phyloP scores from a whole-genome alignment of 2,888 invertebrate species.

The Eurytoma californica region DNA sequence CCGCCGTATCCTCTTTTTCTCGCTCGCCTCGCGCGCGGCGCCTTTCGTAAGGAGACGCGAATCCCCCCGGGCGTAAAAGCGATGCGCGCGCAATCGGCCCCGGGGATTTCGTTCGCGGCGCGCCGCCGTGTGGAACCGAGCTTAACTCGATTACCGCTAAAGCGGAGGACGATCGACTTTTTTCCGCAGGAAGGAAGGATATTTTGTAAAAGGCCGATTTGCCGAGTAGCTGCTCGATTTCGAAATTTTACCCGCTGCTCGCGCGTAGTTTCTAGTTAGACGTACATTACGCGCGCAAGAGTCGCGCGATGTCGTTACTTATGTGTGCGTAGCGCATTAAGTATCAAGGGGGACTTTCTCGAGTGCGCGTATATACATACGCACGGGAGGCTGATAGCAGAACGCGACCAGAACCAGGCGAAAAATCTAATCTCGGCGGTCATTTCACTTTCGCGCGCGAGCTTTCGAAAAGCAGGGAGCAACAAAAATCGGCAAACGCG shows the following conservation, averaged over 20 bases:
- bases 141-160: no score
- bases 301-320: background rate
- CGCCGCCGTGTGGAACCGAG: background rate
- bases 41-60: constrained; percentile 4
- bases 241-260: constrained; percentile 11
- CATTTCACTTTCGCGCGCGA: background rate
- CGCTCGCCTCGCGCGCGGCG: background rate
- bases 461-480: constrained; percentile 2
- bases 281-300: background rate
- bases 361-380: no score
- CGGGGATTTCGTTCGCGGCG: background rate
- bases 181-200: no score
- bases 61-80: background rate
- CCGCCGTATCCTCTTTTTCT: background rate
- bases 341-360: no score
- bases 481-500: background rate
- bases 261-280: background rate
- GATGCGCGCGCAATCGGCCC: background rate
- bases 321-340: no score
- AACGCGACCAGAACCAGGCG: no score
- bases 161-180: no score
- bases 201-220: no score
- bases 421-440: background rate
- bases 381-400: no score
- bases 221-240: background rate